Evolutionary conservation across 2,888 invertebrate species (phyloP).

Genomic region (Sphaerophoria rueppellii): DNA sequence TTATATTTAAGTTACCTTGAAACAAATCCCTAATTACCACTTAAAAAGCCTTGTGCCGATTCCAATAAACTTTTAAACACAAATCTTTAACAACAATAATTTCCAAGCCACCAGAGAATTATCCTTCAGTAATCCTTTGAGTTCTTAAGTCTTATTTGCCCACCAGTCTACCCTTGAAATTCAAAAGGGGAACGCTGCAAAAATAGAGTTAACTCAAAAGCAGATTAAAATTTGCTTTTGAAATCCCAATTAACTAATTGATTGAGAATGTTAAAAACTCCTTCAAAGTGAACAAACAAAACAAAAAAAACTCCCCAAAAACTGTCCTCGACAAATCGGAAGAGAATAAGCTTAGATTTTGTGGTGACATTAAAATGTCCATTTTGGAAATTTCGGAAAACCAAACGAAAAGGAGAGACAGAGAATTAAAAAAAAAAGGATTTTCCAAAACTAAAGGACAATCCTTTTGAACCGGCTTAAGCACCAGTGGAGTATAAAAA

Average conservation of each 20-base stretch:
- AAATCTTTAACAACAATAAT: slow-evolving; percentile 37
- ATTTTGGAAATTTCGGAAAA: slow-evolving; percentile 52
- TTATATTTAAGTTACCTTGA: too few relatives aligned
- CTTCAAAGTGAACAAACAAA: slow-evolving; percentile 42
- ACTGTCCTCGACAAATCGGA: slow-evolving; percentile 49
- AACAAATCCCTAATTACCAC: neutral
- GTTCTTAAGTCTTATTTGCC: slow-evolving; percentile 49
- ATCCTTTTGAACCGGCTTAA: neutral
- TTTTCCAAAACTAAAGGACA: slow-evolving; percentile 46
- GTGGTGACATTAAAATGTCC: slow-evolving; percentile 37
- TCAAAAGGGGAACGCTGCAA: neutral
- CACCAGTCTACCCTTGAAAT: slow-evolving; percentile 4
- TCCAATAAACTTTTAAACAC: slow-evolving; percentile 20
- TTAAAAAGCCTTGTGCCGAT: neutral
- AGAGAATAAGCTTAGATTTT: slow-evolving; percentile 16
- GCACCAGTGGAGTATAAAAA: slow-evolving; percentile 41
- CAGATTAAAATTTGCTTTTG: slow-evolving; percentile 34
- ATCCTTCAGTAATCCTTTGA: slow-evolving; percentile 63
- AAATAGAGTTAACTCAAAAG: slow-evolving; percentile 48
- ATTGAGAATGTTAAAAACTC: slow-evolving; percentile 64
- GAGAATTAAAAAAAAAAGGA: slow-evolving; percentile 32
- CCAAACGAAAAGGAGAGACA: neutral
- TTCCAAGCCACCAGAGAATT: slow-evolving; percentile 44
- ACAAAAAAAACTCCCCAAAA: slow-evolving; percentile 51
- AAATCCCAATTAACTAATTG: slow-evolving; percentile 72